phyloP scores from a whole-genome alignment of 2,113 vertebrate genomes.

The Siniperca chuatsi region DNA sequence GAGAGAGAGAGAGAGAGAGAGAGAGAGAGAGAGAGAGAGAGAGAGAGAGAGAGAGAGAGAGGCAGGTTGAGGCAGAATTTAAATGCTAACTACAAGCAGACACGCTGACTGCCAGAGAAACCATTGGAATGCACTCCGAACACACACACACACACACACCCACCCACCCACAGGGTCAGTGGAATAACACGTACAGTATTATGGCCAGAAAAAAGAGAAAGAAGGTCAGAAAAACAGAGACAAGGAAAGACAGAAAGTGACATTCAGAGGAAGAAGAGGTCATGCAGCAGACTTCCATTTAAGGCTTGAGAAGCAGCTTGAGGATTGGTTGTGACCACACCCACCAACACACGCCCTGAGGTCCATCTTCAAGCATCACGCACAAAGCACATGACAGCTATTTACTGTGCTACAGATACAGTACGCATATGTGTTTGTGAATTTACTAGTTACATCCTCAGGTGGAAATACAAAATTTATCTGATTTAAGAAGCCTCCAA shows the following conservation, averaged over 20 bases:
- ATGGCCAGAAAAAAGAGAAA: conserved; percentile 15
- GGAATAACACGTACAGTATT: conserved; percentile 37
- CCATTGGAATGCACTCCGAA: conserved; percentile 73
- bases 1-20: not conserved
- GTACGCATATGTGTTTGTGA: conserved; percentile 20
- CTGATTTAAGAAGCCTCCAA: not conserved
- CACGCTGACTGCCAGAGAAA: conserved; percentile 66
- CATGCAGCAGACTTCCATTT: conserved; percentile 44
- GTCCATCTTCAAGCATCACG: conserved; percentile 45
- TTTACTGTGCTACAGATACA: conserved; percentile 42
- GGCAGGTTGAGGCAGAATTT: conserved; percentile 29
- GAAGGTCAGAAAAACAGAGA: conserved; percentile 24
- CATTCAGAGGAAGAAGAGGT: conserved; percentile 12
- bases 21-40: not conserved
- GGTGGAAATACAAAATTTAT: not conserved
- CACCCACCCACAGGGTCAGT: conserved; percentile 34
- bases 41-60: not conserved
- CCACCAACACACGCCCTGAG: not conserved
- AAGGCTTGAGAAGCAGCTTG: conserved; percentile 39
- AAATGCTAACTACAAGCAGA: conserved; percentile 68
- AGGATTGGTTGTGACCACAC: conserved; percentile 29
- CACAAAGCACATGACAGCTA: conserved; percentile 48
- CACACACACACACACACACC: conserved; percentile 31
- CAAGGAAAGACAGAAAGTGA: not conserved
- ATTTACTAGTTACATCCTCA: not conserved